Evolutionary conservation across 2,113 vertebrate genomes (phyloP).

Genomic region (Camelus dromedarius): DNA sequence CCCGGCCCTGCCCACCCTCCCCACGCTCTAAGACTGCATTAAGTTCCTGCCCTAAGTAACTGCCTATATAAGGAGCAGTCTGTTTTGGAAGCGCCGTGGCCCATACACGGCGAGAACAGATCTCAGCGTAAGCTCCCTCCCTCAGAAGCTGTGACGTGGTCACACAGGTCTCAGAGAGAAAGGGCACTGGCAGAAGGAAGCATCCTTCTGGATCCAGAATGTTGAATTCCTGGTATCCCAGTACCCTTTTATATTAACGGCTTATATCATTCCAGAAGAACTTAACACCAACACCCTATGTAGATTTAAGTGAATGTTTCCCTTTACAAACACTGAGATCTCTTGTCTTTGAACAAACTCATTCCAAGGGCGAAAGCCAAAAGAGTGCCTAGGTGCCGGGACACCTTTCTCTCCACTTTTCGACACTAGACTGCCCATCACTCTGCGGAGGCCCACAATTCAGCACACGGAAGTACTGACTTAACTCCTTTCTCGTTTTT

Average conservation of each 20-base stretch:
- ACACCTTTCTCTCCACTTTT: no score
- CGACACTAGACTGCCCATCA: not conserved
- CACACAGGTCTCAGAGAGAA: accelerated
- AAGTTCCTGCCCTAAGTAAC: not conserved
- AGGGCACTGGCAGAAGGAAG: not conserved
- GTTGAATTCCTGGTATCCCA: not conserved
- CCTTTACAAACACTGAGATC: no score
- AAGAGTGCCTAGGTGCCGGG: not conserved
- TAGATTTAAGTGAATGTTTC: not conserved
- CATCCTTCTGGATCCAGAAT: not conserved
- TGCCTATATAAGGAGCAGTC: accelerated
- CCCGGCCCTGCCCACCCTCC: not conserved
- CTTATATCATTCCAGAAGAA: not conserved
- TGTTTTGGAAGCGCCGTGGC: not conserved
- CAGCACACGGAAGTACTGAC: not conserved
- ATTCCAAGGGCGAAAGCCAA: not conserved
- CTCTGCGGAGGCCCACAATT: not conserved
- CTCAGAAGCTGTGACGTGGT: accelerated
- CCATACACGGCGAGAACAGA: not conserved
- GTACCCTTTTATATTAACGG: not conserved
- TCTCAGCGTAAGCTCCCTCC: not conserved
- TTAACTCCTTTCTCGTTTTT: not conserved
- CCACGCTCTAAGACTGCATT: not conserved
- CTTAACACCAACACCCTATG: accelerated
- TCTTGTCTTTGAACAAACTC: not conserved